Base-by-base conservation (phyloP, 2,888 invertebrate genomes). In the Gisinianus flammeolus region DNA sequence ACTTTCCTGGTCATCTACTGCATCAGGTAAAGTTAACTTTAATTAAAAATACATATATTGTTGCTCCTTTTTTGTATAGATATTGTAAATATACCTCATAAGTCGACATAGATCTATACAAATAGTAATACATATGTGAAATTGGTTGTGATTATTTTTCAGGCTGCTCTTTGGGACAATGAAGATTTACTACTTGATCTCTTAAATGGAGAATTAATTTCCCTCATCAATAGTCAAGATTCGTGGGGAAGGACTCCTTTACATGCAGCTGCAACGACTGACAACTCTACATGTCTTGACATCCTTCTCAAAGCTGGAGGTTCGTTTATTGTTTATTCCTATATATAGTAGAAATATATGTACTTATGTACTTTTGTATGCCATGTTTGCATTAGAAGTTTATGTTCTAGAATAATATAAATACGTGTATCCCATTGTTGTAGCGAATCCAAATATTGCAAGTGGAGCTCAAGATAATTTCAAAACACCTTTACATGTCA, bases 91-190 rank as follows among this genome's bases (percentile, higher is more conserved):
- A n/a, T n/a, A n/a, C n/a, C n/a, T n/a, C n/a, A n/a, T n/a, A n/a
- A n/a, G n/a, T n/a, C 52, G 16, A 44, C 52, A 44, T 12, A 44
- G 52, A 44, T 16, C 16, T 12, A 44, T 12, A 44, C 16, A 44
- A 12, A 44, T 8, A 44, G 52, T 44, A 44, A n/a, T n/a, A n/a
- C n/a, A n/a, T n/a, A n/a, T n/a, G n/a, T n/a, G n/a, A n/a, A n/a
- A n/a, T n/a, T n/a, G n/a, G n/a, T n/a, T n/a, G n/a, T n/a, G n/a
- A n/a, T n/a, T n/a, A n/a, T n/a, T n/a, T n/a, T 86, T 62, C 83
- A 93, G 91, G 94, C 95, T 19, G 94, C 95, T 0, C 87, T 95
- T 22, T 95, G 95, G 94, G 94, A 95, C 87, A 95, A 95, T 86
- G 91, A 92, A 24, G 95, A 95, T 86, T 89, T 96, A 0, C 88